A percentile compares a stretch with the other conserved stretches of the same genome.
Conservation (phyloP, 2,888 invertebrate species). For the Liposcelis brunnea region DNA sequence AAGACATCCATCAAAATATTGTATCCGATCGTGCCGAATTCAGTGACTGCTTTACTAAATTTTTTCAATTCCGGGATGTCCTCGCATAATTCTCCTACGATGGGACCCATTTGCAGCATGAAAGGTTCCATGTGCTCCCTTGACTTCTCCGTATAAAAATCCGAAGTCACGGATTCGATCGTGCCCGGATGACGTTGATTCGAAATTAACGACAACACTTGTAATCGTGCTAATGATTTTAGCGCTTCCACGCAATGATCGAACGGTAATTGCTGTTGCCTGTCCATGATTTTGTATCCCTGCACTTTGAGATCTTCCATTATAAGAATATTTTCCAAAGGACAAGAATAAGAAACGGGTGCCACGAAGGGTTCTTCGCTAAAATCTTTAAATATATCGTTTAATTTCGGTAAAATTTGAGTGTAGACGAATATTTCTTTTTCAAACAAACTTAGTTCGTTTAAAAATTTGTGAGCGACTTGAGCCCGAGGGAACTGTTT, state of each 20-base stretch:
- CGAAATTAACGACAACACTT: neutral
- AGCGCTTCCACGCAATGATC: neutral
- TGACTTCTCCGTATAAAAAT: neutral
- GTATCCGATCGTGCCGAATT: too few species aligned
- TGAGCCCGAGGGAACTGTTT: too few species aligned
- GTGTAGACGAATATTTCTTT: neutral
- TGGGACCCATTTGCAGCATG: too few species aligned
- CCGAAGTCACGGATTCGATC: neutral
- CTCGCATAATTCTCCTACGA: too few species aligned
- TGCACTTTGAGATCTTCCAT: constrained; percentile 1
- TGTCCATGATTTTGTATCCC: neutral
- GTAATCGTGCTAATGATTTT: neutral
- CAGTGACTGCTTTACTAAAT: too few species aligned
- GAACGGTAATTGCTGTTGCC: neutral
- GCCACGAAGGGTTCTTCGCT: neutral
- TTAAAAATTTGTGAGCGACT: too few species aligned
- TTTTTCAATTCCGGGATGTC: too few species aligned
- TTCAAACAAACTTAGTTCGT: neutral
- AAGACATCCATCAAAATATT: too few species aligned
- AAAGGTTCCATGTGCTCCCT: neutral
- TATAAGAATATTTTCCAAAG: neutral
- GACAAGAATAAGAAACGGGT: neutral
- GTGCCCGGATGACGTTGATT: neutral
- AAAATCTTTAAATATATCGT: neutral
- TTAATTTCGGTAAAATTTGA: neutral